Evolutionary conservation across 2,113 vertebrate species (phyloP).

Genomic region (Hemicordylus capensis): DNA sequence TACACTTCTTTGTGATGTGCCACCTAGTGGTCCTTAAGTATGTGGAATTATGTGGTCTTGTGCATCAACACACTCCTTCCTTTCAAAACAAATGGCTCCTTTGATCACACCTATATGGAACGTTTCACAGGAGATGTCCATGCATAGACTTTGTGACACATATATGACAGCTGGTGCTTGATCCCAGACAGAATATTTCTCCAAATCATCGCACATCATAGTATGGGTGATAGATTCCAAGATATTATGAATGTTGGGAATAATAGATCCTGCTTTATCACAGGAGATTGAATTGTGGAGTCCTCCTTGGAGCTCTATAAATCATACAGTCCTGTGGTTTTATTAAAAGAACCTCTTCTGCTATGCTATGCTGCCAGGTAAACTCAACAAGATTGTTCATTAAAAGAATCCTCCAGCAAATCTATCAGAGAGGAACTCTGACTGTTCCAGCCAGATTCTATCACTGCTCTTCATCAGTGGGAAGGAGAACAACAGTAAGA

Average conservation of each 20-base stretch:
- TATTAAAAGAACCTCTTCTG: conserved; percentile 47
- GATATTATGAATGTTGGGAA: background rate
- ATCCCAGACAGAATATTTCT: background rate
- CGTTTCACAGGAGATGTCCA: background rate
- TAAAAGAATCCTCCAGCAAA: background rate
- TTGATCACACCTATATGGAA: background rate
- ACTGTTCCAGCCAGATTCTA: background rate
- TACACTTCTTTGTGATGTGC: background rate
- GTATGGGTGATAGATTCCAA: background rate
- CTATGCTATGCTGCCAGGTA: conserved; percentile 29
- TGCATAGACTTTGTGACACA: background rate
- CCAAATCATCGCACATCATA: background rate
- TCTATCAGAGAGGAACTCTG: conserved; percentile 36
- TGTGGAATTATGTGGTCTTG: background rate
- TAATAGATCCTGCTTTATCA: background rate
- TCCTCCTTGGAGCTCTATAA: background rate
- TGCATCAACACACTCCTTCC: background rate
- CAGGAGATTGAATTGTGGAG: background rate
- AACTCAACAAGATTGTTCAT: conserved; percentile 46
- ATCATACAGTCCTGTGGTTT: background rate
- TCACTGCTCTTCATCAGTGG: background rate
- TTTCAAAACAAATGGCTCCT: background rate
- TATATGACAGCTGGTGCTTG: background rate
- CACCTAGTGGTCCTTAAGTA: conserved; percentile 1
- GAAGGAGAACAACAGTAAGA: background rate